Evolutionary conservation across 1,140 invertebrate species (phyloP).

Genomic region (Drosophila rufa): DNA sequence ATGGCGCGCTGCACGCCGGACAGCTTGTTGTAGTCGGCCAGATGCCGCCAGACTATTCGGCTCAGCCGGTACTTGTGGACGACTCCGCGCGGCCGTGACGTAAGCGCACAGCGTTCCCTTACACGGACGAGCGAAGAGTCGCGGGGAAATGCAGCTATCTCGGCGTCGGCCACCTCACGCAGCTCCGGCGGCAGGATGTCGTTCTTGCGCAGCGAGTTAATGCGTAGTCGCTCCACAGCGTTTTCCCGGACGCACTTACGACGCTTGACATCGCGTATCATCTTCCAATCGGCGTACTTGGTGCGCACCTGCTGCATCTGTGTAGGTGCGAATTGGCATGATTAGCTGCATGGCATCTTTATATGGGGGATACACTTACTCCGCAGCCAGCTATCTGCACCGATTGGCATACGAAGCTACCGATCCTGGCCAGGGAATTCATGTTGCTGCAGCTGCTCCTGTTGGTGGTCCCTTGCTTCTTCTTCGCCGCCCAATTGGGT

Average conservation of each 20-base stretch:
- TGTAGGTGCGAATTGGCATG: background rate
- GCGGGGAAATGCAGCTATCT: slow-evolving; percentile 91
- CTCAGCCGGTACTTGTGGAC: slow-evolving; percentile 92
- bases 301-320: slow-evolving; percentile 89
- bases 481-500: background rate
- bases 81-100: slow-evolving; percentile 90
- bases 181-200: slow-evolving; percentile 93
- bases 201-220: slow-evolving; percentile 92
- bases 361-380: slow-evolving; percentile 48
- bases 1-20: slow-evolving; percentile 94
- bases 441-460: slow-evolving; percentile 39
- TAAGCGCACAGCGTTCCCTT: slow-evolving; percentile 91
- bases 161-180: slow-evolving; percentile 89
- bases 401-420: slow-evolving; percentile 65
- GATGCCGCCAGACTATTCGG: slow-evolving; percentile 93
- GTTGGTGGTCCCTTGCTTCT: background rate
- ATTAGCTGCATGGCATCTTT: background rate
- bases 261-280: slow-evolving; percentile 93
- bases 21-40: slow-evolving; percentile 96
- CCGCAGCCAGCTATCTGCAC: slow-evolving; percentile 78
- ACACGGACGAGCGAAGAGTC: slow-evolving; percentile 89
- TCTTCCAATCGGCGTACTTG: slow-evolving; percentile 91
- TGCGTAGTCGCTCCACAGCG: slow-evolving; percentile 89
- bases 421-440: slow-evolving; percentile 68
- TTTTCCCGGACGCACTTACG: slow-evolving; percentile 90